Conservation (phyloP, 2,888 invertebrate genomes). For the Ectemnius lituratus region DNA sequence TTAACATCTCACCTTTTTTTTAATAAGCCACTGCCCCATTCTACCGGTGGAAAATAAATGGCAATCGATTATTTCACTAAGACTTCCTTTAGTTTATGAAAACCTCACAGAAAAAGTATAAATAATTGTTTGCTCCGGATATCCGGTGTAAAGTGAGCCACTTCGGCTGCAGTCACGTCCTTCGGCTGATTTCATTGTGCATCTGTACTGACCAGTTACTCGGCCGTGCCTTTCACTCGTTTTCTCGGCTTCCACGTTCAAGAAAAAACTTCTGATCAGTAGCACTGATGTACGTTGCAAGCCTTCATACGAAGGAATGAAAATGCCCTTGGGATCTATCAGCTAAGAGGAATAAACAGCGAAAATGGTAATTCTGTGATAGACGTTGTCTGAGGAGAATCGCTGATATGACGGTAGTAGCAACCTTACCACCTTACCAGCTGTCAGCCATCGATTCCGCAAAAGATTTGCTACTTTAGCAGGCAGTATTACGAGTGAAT, state of each 20-base stretch:
- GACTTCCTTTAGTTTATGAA: neutral
- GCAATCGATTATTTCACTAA: neutral
- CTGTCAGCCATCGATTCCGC: slow-evolving; percentile 73
- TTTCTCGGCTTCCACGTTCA: no score
- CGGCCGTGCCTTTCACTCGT: no score
- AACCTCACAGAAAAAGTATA: neutral
- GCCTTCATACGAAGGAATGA: neutral
- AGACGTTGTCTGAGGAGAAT: slow-evolving; percentile 51
- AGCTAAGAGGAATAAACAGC: neutral
- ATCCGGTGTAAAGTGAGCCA: slow-evolving; percentile 42
- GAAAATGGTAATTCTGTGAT: slow-evolving; percentile 19
- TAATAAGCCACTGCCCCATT: neutral
- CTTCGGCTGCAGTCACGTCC: slow-evolving; percentile 45
- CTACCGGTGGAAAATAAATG: neutral
- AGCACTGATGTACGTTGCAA: neutral
- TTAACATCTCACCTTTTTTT: slow-evolving; percentile 18
- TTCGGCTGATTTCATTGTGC: neutral
- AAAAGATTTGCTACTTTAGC: slow-evolving; percentile 55
- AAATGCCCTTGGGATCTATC: neutral
- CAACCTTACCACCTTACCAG: slow-evolving; percentile 59
- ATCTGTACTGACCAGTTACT: no score
- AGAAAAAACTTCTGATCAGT: no score
- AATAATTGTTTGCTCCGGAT: neutral
- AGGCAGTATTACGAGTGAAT: slow-evolving; percentile 47
- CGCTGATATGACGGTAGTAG: slow-evolving; percentile 50